Evolutionary conservation across 2,888 invertebrate genomes (phyloP), one percentile per base, ranked within the genome.

Genomic region (Pyralis farinalis): DNA sequence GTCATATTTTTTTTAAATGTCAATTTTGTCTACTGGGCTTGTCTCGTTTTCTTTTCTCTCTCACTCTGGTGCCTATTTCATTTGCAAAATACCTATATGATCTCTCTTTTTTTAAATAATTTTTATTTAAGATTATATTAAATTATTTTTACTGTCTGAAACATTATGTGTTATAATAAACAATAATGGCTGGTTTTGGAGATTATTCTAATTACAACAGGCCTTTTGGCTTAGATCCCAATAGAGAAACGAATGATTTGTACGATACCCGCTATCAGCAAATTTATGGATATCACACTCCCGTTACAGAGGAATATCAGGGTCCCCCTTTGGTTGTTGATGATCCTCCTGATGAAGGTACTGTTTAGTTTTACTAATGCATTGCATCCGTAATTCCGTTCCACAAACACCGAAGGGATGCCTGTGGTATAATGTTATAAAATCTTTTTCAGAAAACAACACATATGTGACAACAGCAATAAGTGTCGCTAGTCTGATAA

Each of bases 401-500:
- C n/a, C n/a, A n/a, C n/a, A n/a, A n/a, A n/a, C n/a, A n/a, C n/a
- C n/a, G n/a, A n/a, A n/a, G n/a, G n/a, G n/a, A n/a, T n/a, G n/a
- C n/a, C n/a, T n/a, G n/a, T n/a, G n/a, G n/a, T n/a, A n/a, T n/a
- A n/a, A n/a, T n/a, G n/a, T n/a, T n/a, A n/a, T n/a, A n/a, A n/a
- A n/a, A n/a, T n/a, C n/a, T n/a, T n/a, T 44, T 80, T 42, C 71
- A 87, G 87, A 85, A 46, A 74, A 54, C 49, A 85, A 92, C 58
- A 91, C 92, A 39, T 95, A 95, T 73, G 91, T 96, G n/a, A 94
- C 94, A 6, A 91, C 94, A 52, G 95, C 96, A 48, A 95, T 96
- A 46, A 94, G 95, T 58, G 91, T 96, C 58, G 94, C 94, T 42
- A 97, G 97, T 77, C 90, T 97, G 43, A 93, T 97, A 35, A 95